Evolutionary conservation across 2,888 invertebrate genomes (phyloP).

Genomic region (Drosophila paranaensis): DNA sequence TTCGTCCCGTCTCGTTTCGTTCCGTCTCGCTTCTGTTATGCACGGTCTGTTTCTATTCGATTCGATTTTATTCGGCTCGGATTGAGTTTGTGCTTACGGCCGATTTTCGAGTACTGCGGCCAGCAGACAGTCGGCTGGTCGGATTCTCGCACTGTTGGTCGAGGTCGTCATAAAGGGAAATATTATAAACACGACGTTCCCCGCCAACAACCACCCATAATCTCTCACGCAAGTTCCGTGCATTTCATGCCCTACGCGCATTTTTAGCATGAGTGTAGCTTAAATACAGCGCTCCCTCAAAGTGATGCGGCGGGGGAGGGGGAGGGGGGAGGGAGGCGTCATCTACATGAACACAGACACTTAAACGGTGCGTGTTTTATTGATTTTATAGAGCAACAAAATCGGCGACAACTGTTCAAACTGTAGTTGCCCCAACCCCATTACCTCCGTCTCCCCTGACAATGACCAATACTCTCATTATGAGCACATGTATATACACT

Average conservation of each 20-base stretch:
- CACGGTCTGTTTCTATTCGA: constrained; percentile 15
- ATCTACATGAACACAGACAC: constrained; percentile 18
- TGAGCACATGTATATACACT: neutral
- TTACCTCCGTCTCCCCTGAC: constrained; percentile 2
- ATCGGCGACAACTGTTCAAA: constrained; percentile 34
- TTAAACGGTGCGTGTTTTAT: constrained; percentile 58
- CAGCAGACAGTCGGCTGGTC: constrained; percentile 25
- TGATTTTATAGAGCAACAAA: constrained; percentile 66
- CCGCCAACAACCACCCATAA: constrained; percentile 12
- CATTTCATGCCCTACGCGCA: constrained; percentile 56
- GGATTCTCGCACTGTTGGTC: constrained; percentile 30
- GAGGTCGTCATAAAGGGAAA: constrained; percentile 40
- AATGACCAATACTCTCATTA: constrained; percentile 17
- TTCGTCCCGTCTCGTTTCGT: constrained; percentile 20
- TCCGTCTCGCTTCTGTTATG: constrained; percentile 33
- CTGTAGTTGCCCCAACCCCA: constrained; percentile 28
- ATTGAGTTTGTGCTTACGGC: constrained; percentile 34
- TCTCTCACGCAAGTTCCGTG: constrained; percentile 34
- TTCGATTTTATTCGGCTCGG: constrained; percentile 34
- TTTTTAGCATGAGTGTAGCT: constrained; percentile 49
- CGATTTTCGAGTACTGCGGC: constrained; percentile 33
- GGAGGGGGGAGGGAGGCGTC: neutral
- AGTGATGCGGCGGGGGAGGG: too few species aligned
- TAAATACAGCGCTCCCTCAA: constrained; percentile 7
- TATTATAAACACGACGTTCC: constrained; percentile 36